Evolutionary conservation across 2,113 vertebrate species (phyloP).

Genomic region (Tupaia chinensis): DNA sequence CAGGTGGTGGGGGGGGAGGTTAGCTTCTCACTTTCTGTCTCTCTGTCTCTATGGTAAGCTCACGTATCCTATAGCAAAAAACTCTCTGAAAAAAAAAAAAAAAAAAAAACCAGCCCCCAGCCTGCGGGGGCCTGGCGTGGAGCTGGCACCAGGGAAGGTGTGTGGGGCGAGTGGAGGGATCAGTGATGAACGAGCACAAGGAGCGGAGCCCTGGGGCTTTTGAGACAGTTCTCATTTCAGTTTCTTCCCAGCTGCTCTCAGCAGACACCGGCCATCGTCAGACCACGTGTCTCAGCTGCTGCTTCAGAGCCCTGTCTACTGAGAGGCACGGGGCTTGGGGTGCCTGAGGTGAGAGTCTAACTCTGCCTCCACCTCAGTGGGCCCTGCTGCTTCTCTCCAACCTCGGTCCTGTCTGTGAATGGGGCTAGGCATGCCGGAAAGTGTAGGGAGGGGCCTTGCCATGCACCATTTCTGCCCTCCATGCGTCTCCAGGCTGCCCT

Average conservation of each 20-base stretch:
- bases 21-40: too few relatives aligned
- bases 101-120: too few relatives aligned
- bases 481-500: not conserved
- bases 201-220: not conserved
- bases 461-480: not conserved
- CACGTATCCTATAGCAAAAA: too few relatives aligned
- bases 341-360: not conserved
- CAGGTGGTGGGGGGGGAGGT: too few relatives aligned
- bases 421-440: not conserved
- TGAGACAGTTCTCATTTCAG: not conserved
- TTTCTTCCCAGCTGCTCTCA: not conserved
- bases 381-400: not conserved
- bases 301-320: not conserved
- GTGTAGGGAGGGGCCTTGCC: not conserved
- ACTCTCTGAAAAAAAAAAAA: too few relatives aligned
- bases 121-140: not conserved
- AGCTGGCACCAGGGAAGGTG: conserved; percentile 29
- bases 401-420: not conserved
- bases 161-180: not conserved
- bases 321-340: fast-evolving
- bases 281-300: not conserved
- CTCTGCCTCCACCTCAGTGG: not conserved
- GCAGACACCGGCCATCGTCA: not conserved
- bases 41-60: too few relatives aligned
- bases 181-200: not conserved